phyloP scores from a whole-genome alignment of 1,140 invertebrate species.

The Dryas iulia region DNA sequence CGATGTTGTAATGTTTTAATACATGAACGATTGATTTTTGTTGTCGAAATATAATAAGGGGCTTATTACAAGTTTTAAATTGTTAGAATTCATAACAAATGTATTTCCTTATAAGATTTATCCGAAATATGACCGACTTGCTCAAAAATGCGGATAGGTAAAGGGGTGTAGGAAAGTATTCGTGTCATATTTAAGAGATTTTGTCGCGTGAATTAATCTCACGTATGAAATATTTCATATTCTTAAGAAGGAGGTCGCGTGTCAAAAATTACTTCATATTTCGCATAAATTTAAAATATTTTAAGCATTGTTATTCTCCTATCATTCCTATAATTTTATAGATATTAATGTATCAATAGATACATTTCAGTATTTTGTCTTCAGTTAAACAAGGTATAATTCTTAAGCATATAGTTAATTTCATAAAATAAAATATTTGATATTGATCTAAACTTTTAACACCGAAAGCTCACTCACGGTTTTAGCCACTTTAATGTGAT shows the following conservation, averaged over 20 bases:
- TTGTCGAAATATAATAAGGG: too few relatives aligned
- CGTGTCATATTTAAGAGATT: constrained; percentile 53
- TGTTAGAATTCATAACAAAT: not conserved
- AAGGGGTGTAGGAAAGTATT: constrained; percentile 47
- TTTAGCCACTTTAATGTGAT: constrained; percentile 46
- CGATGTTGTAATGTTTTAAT: too few relatives aligned
- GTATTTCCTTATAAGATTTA: constrained; percentile 13
- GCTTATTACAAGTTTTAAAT: not conserved
- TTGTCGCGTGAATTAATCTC: constrained; percentile 65
- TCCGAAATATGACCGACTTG: constrained; percentile 23
- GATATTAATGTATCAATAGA: too few relatives aligned
- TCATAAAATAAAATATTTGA: too few relatives aligned
- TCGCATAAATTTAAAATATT: not conserved
- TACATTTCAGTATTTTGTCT: too few relatives aligned
- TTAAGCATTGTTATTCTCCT: not conserved
- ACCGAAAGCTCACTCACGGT: not conserved
- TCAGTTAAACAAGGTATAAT: too few relatives aligned
- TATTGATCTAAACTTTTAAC: not conserved
- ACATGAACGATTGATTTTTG: too few relatives aligned
- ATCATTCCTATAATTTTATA: not conserved
- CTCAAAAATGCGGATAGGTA: constrained; percentile 35
- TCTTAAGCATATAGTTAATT: too few relatives aligned
- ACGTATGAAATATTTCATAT: constrained; percentile 59
- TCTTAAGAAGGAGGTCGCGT: constrained; percentile 29
- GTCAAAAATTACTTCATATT: not conserved